phyloP scores from a whole-genome alignment of 1,140 invertebrate genomes.

The Camponotus floridanus region DNA sequence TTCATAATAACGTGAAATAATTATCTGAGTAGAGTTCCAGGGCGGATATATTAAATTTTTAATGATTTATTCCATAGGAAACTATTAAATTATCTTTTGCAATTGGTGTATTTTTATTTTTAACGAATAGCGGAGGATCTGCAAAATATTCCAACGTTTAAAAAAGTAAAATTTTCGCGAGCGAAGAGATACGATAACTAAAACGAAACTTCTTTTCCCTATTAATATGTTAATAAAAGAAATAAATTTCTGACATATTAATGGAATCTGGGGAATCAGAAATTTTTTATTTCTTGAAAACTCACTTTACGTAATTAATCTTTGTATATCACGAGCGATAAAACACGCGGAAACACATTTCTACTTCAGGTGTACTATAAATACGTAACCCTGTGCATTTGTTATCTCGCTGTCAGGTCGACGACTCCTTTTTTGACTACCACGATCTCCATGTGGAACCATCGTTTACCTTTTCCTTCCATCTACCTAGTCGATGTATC shows the following conservation, averaged over 20 bases:
- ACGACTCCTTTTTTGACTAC: conserved; percentile 9
- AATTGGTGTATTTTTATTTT: not conserved
- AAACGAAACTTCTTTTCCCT: not conserved
- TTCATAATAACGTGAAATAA: not conserved
- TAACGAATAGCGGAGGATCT: not conserved
- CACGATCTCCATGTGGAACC: not conserved
- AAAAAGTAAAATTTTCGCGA: not conserved
- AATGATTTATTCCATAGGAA: not conserved
- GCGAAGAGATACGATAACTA: too few relatives aligned
- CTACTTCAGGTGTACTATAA: not conserved
- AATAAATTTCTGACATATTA: not conserved
- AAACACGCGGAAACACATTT: conserved; percentile 8
- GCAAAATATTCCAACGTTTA: conserved; percentile 10
- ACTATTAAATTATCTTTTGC: not conserved
- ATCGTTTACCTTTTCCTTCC: conserved; percentile 25
- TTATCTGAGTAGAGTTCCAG: not conserved
- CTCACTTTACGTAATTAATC: conserved; percentile 2
- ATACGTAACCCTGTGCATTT: not conserved
- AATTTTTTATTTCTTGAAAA: not conserved
- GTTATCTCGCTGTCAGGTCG: not conserved
- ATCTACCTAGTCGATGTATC: conserved; percentile 33
- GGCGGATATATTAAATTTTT: not conserved
- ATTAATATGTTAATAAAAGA: not conserved
- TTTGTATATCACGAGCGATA: not conserved
- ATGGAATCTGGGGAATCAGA: not conserved